Evolutionary conservation across 2,113 vertebrate genomes (phyloP), one percentile per base, ranked within the genome.

Genomic region (Octodon degus): DNA sequence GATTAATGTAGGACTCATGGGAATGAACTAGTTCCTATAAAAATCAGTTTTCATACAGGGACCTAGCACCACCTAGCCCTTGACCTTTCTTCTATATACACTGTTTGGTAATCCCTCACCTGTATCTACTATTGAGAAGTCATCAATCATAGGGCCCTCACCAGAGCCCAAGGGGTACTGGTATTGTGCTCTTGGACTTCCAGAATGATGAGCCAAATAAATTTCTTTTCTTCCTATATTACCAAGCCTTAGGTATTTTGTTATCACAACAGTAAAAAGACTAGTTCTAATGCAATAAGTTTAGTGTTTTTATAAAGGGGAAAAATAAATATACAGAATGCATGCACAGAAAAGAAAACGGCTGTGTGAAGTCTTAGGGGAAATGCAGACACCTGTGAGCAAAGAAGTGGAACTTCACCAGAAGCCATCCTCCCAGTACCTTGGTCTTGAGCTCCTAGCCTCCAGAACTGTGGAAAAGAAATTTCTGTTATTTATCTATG

Each of bases 351-450:
- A 32, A 12, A 10, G 25, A 63, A 43, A 68, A 55, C 19, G 79
- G 63, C 27, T 63, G 24, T 1, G 27, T 20, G 77, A 43, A 3
- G 22, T 76, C 32, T 20, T 0, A 11, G 16, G 0, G 0, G 62
- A n/a, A 47, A 83, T 24, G 10, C 0, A 14, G 24, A 65, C n/a
- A 0, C 40, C 12, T 76, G 10, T 25, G 50, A 67, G 37, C 12
- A 47, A 43, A 22, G 22, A 12, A 60, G 43, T 43, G 32, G 84
- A 22, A 17, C 24, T 30, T 63, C 50, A 9, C 58, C 20, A 40
- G 40, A 90, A 63, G 17, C 20, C 62, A n/a, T 8, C 6, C 25
- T 16, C 14, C 6, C 1, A 7, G 25, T 1, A n/a, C 27, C 27
- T 79, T 30, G 43, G 40, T 32, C 62, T 50, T 72, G 62, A 81